Percentiles rank a stretch among this genome's conserved stretches.
phyloP scores from a whole-genome alignment of 2,113 vertebrate genomes.

The Colinus virginianus region DNA sequence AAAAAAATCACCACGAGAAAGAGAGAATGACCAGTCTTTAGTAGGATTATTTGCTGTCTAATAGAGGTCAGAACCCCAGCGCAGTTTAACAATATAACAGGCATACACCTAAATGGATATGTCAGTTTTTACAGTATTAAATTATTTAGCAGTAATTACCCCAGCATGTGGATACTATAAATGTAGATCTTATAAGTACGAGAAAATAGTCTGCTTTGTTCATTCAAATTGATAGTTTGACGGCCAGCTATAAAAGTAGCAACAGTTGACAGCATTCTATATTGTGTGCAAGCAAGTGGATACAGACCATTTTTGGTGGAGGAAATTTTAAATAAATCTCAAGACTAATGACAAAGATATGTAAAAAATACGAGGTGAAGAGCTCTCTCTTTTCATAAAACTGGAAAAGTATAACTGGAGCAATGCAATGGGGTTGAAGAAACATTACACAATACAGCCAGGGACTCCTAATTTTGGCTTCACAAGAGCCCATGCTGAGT shows the following conservation, averaged over 20 bases:
- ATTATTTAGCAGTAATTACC: slow-evolving; percentile 82
- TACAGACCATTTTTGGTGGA: not conserved
- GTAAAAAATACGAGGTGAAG: not conserved
- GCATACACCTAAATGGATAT: slow-evolving; percentile 77
- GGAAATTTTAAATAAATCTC: slow-evolving; percentile 15
- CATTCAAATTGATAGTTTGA: slow-evolving; percentile 75
- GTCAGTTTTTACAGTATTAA: slow-evolving; percentile 80
- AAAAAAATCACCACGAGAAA: slow-evolving; percentile 54
- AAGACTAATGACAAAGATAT: not conserved
- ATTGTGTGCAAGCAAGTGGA: not conserved
- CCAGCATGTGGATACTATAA: slow-evolving; percentile 77
- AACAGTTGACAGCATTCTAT: not conserved
- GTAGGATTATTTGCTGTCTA: slow-evolving; percentile 77
- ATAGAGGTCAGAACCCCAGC: slow-evolving; percentile 79
- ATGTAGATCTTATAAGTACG: slow-evolving; percentile 69
- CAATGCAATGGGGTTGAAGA: not conserved
- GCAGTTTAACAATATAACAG: slow-evolving; percentile 77
- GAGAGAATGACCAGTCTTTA: slow-evolving; percentile 75
- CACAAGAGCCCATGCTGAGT: not conserved
- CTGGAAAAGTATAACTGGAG: not conserved
- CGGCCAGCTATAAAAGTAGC: slow-evolving; percentile 42
- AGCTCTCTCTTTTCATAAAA: not conserved
- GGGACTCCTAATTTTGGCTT: not conserved
- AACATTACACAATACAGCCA: not conserved
- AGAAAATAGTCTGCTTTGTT: slow-evolving; percentile 77